These are phyloP conservation scores for Phalloptychus januarius DNA, from an alignment of 2,797 vertebrate species.

Conservation along the genomic window DNA sequence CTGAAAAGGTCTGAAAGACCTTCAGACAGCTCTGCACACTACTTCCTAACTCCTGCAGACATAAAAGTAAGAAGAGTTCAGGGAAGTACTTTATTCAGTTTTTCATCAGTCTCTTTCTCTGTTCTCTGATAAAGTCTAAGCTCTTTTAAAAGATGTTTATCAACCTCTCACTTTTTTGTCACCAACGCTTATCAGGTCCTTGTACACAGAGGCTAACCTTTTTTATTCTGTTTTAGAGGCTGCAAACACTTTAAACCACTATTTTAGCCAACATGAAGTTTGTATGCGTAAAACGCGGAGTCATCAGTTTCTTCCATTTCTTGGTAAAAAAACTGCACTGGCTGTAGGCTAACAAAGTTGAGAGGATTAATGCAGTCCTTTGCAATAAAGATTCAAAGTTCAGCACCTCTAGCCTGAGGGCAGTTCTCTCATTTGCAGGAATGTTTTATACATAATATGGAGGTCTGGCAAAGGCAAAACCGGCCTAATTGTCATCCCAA, in stretches of 20 bases:
- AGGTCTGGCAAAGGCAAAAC: not conserved
- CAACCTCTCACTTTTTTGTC: not conserved
- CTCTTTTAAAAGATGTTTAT: not conserved
- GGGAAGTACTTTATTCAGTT: not conserved
- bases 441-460: not conserved
- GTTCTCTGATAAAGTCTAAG: not conserved
- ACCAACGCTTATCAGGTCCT: not conserved
- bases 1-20: not conserved
- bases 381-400: slow-evolving; percentile 9
- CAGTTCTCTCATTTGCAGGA: slow-evolving; percentile 6
- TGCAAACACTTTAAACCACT: not conserved
- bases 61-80: not conserved
- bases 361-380: slow-evolving; percentile 16
- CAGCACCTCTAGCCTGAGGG: not conserved
- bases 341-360: slow-evolving; percentile 4
- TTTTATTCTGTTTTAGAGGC: not conserved
- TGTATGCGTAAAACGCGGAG: not conserved
- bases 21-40: not conserved
- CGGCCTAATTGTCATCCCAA: not conserved
- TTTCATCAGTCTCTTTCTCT: not conserved
- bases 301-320: slow-evolving; percentile 7
- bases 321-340: not conserved
- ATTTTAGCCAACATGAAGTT: not conserved
- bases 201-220: not conserved
- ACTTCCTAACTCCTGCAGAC: not conserved